A percentile compares a stretch with the other conserved stretches of the same genome.
Conservation (phyloP, 2,113 vertebrate genomes). For the Rhynchomys soricoides region DNA sequence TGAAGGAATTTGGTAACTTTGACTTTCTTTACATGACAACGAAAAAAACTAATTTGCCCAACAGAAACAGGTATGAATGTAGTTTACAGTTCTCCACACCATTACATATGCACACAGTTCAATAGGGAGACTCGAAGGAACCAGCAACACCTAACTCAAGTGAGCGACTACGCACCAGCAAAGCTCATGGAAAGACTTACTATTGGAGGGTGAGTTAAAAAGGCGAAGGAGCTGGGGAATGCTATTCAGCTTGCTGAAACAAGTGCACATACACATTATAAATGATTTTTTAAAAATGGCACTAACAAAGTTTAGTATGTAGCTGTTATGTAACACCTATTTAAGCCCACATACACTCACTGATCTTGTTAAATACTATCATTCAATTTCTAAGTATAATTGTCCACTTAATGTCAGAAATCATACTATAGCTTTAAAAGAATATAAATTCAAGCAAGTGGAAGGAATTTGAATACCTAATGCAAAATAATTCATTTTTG, state of each 20-base stretch:
- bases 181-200: conserved; percentile 65
- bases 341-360: conserved; percentile 69
- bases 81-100: conserved; percentile 66
- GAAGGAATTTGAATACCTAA: conserved; percentile 66
- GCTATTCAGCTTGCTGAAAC: conserved; percentile 42
- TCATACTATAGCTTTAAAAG: conserved; percentile 74
- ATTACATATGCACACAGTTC: conserved; percentile 72
- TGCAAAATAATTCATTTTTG: conserved; percentile 49
- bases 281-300: conserved; percentile 32
- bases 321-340: conserved; percentile 65
- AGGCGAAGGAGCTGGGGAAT: neutral
- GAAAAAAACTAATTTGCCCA: conserved; percentile 79
- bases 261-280: conserved; percentile 29
- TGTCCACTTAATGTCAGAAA: conserved; percentile 77
- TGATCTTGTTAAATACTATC: conserved; percentile 71
- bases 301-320: conserved; percentile 25
- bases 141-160: conserved; percentile 74
- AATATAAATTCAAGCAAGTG: conserved; percentile 55
- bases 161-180: conserved; percentile 73
- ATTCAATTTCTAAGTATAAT: conserved; percentile 72
- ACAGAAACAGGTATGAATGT: conserved; percentile 78
- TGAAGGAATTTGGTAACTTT: conserved; percentile 77
- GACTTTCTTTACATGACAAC: conserved; percentile 83
- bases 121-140: conserved; percentile 68
- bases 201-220: conserved; percentile 42